Evolutionary conservation across 2,113 vertebrate species (phyloP).

Genomic region (Sapayoa aenigma): DNA sequence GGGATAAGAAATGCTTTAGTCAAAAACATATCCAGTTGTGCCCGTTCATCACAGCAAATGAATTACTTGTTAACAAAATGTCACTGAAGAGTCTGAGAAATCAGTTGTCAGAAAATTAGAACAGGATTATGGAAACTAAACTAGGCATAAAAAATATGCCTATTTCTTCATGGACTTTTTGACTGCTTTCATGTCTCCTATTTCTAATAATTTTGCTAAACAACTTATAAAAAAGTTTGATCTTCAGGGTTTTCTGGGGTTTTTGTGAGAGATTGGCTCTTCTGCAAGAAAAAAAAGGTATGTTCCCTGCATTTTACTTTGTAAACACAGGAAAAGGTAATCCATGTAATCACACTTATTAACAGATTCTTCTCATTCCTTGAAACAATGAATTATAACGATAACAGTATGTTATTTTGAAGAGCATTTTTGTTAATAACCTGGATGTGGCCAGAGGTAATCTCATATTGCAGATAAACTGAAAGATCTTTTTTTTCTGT

Average conservation of each 20-base stretch:
- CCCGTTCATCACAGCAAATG: neutral
- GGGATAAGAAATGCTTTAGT: neutral
- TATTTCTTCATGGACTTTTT: neutral
- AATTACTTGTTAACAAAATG: neutral
- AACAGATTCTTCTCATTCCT: neutral
- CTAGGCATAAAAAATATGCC: neutral
- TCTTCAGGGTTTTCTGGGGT: neutral
- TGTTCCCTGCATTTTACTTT: neutral
- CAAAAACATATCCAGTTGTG: neutral
- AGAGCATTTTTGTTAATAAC: neutral
- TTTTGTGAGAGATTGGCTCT: accelerated
- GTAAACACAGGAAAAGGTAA: neutral
- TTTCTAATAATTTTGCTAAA: neutral
- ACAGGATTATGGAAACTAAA: neutral
- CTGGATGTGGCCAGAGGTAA: neutral
- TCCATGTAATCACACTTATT: neutral
- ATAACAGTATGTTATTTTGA: neutral
- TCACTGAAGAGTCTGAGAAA: neutral
- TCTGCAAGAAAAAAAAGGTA: neutral
- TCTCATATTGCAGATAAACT: neutral
- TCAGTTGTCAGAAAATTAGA: neutral
- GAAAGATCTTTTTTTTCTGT: neutral
- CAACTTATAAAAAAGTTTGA: neutral
- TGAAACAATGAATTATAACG: neutral
- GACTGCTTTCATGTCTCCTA: neutral